Evolutionary conservation across 2,888 invertebrate genomes (phyloP).

Genomic region (Xylota segnis): DNA sequence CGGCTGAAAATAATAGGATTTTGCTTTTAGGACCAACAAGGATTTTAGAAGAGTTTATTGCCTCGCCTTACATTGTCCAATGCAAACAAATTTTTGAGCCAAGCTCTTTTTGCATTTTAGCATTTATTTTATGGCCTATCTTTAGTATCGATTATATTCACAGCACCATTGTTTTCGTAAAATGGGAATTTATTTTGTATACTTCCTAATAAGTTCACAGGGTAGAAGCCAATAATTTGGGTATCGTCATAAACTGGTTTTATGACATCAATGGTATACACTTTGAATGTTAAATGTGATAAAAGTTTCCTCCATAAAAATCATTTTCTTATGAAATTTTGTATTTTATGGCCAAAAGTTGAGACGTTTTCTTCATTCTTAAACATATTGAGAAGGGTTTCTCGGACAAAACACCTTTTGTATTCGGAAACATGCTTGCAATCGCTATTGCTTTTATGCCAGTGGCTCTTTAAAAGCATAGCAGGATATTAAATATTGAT

Average conservation of each 20-base stretch:
- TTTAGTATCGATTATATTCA: constrained; percentile 63
- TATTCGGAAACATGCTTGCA: constrained; percentile 14
- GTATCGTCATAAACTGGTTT: constrained; percentile 59
- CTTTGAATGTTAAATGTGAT: constrained; percentile 63
- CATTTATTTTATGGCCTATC: constrained; percentile 61
- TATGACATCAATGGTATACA: constrained; percentile 54
- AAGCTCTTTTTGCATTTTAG: constrained; percentile 43
- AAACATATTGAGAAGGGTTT: constrained; percentile 6
- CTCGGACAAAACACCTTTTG: constrained; percentile 1
- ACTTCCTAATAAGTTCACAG: constrained; percentile 62
- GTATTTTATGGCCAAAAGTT: constrained; percentile 46
- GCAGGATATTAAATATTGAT: not conserved
- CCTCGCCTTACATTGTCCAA: not conserved
- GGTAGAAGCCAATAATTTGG: constrained; percentile 58
- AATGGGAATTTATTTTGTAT: constrained; percentile 48
- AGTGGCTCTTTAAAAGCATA: not conserved
- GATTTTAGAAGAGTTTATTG: constrained; percentile 43
- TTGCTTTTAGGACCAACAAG: constrained; percentile 36
- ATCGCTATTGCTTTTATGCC: not conserved
- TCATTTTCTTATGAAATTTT: constrained; percentile 56
- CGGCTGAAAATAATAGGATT: constrained; percentile 52
- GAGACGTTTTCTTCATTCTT: constrained; percentile 24
- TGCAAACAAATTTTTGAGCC: constrained; percentile 10
- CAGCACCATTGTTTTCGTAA: constrained; percentile 49
- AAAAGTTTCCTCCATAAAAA: constrained; percentile 52